Conservation (phyloP, 2,888 invertebrate genomes). For the Acleris sparsana region DNA sequence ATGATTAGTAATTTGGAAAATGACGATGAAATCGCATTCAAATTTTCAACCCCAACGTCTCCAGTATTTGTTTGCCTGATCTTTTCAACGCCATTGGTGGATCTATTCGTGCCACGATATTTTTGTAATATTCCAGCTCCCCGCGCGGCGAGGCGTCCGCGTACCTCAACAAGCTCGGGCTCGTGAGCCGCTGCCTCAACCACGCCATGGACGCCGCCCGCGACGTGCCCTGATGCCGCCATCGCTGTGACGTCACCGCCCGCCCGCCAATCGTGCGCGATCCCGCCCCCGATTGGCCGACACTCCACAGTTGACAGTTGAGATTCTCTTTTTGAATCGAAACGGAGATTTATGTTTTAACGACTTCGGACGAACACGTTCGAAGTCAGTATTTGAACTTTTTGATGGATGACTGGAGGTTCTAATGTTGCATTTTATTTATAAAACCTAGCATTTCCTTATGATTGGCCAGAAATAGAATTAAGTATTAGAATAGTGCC, state of each 20-base stretch:
- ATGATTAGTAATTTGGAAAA: too few species aligned
- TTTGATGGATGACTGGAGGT: constrained; percentile 26
- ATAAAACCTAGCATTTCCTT: constrained; percentile 47
- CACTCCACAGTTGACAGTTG: neutral
- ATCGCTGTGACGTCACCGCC: constrained; percentile 16
- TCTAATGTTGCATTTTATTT: constrained; percentile 32
- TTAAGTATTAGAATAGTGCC: constrained; percentile 77
- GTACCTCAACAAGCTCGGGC: constrained; percentile 63
- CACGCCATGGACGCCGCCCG: constrained; percentile 55
- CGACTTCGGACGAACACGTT: neutral
- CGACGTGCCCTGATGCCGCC: constrained; percentile 57
- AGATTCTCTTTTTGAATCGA: too few species aligned
- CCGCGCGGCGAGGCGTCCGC: constrained; percentile 63
- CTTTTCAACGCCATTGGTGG: too few species aligned
- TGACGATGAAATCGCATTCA: too few species aligned
- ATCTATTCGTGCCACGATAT: too few species aligned
- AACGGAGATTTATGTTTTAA: neutral
- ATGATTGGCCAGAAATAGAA: constrained; percentile 38
- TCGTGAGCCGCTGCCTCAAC: constrained; percentile 60
- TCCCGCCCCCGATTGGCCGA: constrained; percentile 22
- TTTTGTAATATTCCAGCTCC: constrained; percentile 47
- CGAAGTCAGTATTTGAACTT: constrained; percentile 2
- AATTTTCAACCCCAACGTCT: too few species aligned
- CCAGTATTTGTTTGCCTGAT: too few species aligned
- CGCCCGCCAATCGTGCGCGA: constrained; percentile 21